Conservation (phyloP, 2,888 invertebrate species). For the Helobdella robusta region DNA sequence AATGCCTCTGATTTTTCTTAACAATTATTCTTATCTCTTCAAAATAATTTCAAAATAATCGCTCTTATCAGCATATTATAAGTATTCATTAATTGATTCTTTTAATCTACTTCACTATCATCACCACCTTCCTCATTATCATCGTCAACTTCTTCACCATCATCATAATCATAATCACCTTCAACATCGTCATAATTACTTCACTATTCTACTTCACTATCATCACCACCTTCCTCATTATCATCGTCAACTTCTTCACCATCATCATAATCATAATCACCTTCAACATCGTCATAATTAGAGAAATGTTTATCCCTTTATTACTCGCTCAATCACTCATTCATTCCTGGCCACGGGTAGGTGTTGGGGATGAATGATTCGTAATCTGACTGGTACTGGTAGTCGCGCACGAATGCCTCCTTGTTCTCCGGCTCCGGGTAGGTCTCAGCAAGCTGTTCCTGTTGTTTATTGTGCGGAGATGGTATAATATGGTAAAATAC, state of each 20-base stretch:
- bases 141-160: background rate
- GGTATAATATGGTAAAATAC: too few species aligned
- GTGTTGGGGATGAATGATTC: conserved; percentile 50
- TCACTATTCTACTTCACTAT: background rate
- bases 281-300: background rate
- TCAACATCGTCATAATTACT: background rate
- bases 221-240: background rate
- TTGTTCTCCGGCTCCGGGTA: conserved; percentile 55
- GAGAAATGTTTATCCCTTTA: too few species aligned
- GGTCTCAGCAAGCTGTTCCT: conserved; percentile 49
- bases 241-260: background rate
- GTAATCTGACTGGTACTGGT: conserved; percentile 48
- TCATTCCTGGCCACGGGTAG: conserved; percentile 50
- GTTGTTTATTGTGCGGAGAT: too few species aligned
- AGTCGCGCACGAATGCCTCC: conserved; percentile 49
- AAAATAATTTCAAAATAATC: too few species aligned
- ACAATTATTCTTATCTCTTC: too few species aligned
- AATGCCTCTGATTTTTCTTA: too few species aligned
- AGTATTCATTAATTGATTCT: too few species aligned
- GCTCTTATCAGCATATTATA: too few species aligned
- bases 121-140: conserved; percentile 17
- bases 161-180: conserved; percentile 6
- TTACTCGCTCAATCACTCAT: conserved; percentile 28
- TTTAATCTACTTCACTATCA: background rate
- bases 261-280: background rate